These are phyloP conservation scores for Aspidiotus destructor DNA, from an alignment of 2,888 invertebrate species.

Conservation along the genomic window DNA sequence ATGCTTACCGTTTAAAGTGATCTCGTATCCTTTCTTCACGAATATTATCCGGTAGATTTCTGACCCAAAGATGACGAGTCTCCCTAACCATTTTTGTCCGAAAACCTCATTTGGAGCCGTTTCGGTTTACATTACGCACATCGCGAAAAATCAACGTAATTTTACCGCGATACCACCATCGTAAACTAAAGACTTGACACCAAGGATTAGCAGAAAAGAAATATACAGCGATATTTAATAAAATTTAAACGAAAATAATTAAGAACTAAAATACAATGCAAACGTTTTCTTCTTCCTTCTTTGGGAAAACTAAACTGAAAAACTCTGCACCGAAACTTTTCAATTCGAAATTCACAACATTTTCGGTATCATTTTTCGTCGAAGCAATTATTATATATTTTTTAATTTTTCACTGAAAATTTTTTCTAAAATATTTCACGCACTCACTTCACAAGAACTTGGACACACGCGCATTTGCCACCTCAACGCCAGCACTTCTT, in stretches of 20 bases:
- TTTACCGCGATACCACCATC: conserved; percentile 24
- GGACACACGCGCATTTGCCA: conserved; percentile 33
- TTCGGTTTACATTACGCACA: conserved; percentile 31
- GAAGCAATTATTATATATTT: conserved; percentile 1
- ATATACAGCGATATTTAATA: neutral
- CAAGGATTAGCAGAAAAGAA: neutral
- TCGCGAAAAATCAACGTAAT: conserved; percentile 15
- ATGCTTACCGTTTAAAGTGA: conserved; percentile 87
- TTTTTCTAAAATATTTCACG: conserved; percentile 12
- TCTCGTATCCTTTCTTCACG: conserved; percentile 94
- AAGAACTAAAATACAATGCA: conserved; percentile 8
- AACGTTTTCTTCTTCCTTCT: neutral
- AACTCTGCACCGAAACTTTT: conserved; percentile 15
- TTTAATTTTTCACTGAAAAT: conserved; percentile 14
- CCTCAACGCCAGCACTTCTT: conserved; percentile 36
- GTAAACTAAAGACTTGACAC: conserved; percentile 7
- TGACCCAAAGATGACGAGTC: conserved; percentile 99
- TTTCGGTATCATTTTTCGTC: conserved; percentile 12
- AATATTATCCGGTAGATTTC: conserved; percentile 99
- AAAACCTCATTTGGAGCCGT: conserved; percentile 61
- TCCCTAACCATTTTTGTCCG: conserved; percentile 99
- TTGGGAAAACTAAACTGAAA: conserved; percentile 8
- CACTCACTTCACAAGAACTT: conserved; percentile 30
- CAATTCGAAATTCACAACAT: conserved; percentile 19
- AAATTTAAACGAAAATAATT: neutral